Evolutionary conservation across 2,113 vertebrate genomes (phyloP).

Genomic region (Neolamprologus modestus): DNA sequence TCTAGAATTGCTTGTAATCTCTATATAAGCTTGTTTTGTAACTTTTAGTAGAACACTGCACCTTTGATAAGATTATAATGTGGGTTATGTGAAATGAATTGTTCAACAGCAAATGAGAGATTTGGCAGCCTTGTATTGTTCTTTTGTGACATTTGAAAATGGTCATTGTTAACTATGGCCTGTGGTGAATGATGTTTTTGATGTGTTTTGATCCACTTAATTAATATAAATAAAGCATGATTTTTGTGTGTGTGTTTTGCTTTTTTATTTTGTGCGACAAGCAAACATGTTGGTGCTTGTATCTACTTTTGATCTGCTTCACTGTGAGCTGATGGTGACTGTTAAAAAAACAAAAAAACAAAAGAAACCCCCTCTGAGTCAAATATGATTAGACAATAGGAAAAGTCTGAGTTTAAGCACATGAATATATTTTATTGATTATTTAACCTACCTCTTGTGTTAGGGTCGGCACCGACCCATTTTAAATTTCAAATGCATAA

Average conservation of each 20-base stretch:
- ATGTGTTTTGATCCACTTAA: not conserved
- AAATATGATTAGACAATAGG: not conserved
- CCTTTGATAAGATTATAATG: not conserved
- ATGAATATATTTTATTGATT: not conserved
- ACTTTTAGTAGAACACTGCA: not conserved
- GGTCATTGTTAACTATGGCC: not conserved
- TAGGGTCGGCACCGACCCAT: too few species aligned
- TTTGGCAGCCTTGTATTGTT: not conserved
- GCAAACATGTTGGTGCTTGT: not conserved
- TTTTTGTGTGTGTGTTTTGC: not conserved
- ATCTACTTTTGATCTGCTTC: not conserved
- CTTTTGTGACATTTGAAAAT: not conserved
- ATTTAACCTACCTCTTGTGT: too few species aligned
- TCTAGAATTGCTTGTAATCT: not conserved
- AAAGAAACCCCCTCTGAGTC: fast-evolving
- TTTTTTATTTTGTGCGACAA: not conserved
- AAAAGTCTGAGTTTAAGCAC: not conserved
- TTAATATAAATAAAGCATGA: fast-evolving
- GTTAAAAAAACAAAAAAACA: fast-evolving
- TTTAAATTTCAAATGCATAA: too few species aligned
- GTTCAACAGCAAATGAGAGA: not conserved
- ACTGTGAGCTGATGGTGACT: not conserved
- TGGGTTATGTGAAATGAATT: fast-evolving
- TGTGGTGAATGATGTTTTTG: not conserved
- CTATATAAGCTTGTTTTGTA: not conserved